Percentiles rank a stretch among this genome's conserved stretches.
These are phyloP conservation scores for Tetanocera ferruginea DNA, from an alignment of 2,888 invertebrate species.

Conservation along the genomic window DNA sequence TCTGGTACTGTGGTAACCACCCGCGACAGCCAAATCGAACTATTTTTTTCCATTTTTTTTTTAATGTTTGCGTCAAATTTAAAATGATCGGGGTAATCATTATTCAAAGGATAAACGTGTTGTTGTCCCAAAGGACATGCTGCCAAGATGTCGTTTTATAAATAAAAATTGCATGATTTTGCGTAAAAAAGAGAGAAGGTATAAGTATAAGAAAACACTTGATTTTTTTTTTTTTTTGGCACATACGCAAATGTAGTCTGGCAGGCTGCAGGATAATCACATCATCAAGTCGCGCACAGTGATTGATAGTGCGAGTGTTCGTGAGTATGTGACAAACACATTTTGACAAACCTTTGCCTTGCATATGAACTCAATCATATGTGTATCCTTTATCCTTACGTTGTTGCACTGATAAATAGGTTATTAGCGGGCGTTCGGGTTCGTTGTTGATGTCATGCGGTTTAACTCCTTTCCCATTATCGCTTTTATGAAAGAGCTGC, in stretches of 20 bases:
- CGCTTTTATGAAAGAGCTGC: conserved; percentile 40
- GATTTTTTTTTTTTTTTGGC: no score
- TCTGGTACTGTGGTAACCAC: no score
- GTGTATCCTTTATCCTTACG: not conserved
- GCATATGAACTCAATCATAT: conserved; percentile 17
- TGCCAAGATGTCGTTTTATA: not conserved
- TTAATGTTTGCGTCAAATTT: conserved; percentile 4
- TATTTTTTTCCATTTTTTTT: conserved; percentile 13
- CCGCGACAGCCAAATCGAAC: not conserved
- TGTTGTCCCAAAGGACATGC: conserved; percentile 12
- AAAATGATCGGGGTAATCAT: conserved; percentile 23
- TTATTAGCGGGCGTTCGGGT: conserved; percentile 36
- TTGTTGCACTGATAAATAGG: conserved; percentile 31
- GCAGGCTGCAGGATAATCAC: conserved; percentile 55
- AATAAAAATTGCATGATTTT: conserved; percentile 3
- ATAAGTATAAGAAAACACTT: not conserved
- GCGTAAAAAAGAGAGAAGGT: not conserved
- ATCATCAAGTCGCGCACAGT: conserved; percentile 51
- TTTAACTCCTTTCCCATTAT: conserved; percentile 59
- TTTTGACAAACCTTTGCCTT: conserved; percentile 43
- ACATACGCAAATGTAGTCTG: conserved; percentile 12
- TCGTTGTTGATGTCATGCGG: conserved; percentile 54
- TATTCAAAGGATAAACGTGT: conserved; percentile 23
- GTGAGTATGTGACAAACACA: conserved; percentile 54
- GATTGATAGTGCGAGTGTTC: conserved; percentile 60